A percentile compares a stretch with the other conserved stretches of the same genome.
Conservation (phyloP, 2,888 invertebrate species). For the Tachina lurida region DNA sequence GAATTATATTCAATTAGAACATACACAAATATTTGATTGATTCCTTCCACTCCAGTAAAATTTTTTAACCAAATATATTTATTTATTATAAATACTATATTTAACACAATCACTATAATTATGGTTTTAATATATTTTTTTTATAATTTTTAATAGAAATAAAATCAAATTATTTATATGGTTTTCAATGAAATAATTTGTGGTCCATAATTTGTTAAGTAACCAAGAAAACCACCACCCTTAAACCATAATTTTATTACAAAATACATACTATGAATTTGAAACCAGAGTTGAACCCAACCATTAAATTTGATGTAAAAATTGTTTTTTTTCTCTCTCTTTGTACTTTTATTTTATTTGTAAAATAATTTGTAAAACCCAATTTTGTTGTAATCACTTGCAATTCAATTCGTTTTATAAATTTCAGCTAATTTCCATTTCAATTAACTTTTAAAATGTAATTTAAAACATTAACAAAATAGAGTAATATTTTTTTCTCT, state of each 20-base stretch:
- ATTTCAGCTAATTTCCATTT: conserved; percentile 82
- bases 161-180: conserved; percentile 54
- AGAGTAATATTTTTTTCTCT: conserved; percentile 46
- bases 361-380: conserved; percentile 54
- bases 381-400: conserved; percentile 80
- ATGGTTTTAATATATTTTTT: conserved; percentile 5
- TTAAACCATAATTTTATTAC: conserved; percentile 62
- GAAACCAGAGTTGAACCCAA: conserved; percentile 33
- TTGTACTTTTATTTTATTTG: conserved; percentile 12
- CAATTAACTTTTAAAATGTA: conserved; percentile 82
- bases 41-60: no score
- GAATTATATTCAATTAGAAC: neutral
- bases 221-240: neutral
- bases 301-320: conserved; percentile 27
- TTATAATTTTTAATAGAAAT: neutral
- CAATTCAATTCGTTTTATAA: conserved; percentile 82
- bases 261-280: conserved; percentile 36
- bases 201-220: conserved; percentile 26
- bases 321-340: neutral
- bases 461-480: conserved; percentile 78
- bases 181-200: conserved; percentile 66
- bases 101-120: neutral
- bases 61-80: no score
- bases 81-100: no score
- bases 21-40: neutral